phyloP scores from a whole-genome alignment of 2,797 vertebrate species.

The Pitangus sulphuratus region DNA sequence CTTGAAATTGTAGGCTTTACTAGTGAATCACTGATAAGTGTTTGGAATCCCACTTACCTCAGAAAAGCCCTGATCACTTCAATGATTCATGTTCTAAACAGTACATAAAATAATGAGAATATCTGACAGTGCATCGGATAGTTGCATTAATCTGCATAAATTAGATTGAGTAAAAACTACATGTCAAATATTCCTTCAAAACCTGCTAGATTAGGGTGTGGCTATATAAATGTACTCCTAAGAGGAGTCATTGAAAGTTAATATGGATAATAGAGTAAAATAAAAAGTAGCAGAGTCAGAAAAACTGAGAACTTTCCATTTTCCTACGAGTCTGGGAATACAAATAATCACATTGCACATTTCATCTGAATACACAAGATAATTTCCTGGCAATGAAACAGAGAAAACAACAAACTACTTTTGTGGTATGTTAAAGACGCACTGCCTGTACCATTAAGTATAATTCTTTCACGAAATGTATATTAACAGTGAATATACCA shows the following conservation, averaged over 20 bases:
- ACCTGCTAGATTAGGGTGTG: not conserved
- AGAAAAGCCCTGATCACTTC: not conserved
- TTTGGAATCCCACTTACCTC: not conserved
- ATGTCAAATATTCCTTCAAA: not conserved
- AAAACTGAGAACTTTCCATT: not conserved
- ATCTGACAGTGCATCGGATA: not conserved
- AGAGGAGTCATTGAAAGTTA: not conserved
- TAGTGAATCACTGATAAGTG: not conserved
- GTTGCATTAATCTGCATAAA: conserved; percentile 10
- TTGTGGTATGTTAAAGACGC: not conserved
- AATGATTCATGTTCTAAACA: not conserved
- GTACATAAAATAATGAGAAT: not conserved
- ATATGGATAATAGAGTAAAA: not conserved
- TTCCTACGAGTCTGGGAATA: not conserved
- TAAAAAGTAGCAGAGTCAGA: not conserved
- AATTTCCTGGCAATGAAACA: not conserved
- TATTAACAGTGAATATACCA: not conserved
- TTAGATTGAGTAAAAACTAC: not conserved
- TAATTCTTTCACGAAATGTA: not conserved
- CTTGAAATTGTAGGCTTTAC: not conserved
- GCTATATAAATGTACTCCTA: not conserved
- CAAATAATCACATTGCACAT: not conserved
- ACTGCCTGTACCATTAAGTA: not conserved
- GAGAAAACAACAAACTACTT: not conserved
- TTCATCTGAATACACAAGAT: not conserved